phyloP scores from a whole-genome alignment of 2,113 vertebrate genomes.

The Mugil cephalus region DNA sequence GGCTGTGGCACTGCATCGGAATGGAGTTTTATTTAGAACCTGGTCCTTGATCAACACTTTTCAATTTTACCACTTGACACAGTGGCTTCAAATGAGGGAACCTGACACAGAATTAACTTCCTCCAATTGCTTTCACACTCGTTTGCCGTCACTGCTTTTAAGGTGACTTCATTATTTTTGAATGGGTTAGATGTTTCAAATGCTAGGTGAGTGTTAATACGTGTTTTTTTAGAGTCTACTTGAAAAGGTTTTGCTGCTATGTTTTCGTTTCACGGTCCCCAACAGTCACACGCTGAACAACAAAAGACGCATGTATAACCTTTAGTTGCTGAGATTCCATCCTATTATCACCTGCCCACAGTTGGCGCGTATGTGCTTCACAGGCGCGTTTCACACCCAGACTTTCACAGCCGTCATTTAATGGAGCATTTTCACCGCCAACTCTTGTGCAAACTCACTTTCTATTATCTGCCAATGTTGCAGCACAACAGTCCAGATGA shows the following conservation, averaged over 20 bases:
- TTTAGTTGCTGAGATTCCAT: slow-evolving; percentile 51
- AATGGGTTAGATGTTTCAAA: neutral
- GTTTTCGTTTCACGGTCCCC: neutral
- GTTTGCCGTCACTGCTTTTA: neutral
- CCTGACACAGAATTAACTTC: neutral
- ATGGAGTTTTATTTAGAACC: slow-evolving; percentile 17
- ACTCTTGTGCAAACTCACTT: slow-evolving; percentile 31
- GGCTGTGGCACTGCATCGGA: slow-evolving; percentile 12
- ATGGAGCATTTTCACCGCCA: slow-evolving; percentile 34
- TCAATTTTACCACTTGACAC: slow-evolving; percentile 2
- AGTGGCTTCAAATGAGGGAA: slow-evolving; percentile 1
- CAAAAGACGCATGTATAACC: slow-evolving; percentile 32
- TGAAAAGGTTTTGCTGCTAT: neutral
- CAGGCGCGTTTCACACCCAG: slow-evolving; percentile 47
- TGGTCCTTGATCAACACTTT: slow-evolving; percentile 13
- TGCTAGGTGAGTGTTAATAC: neutral
- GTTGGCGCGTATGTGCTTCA: slow-evolving; percentile 38
- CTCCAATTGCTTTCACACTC: neutral
- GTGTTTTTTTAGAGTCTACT: too few relatives aligned
- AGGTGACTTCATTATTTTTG: neutral
- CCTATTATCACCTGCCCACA: slow-evolving; percentile 68
- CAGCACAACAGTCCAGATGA: slow-evolving; percentile 31
- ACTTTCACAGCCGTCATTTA: slow-evolving; percentile 43
- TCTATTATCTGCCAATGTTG: slow-evolving; percentile 32
- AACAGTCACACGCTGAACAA: slow-evolving; percentile 17